Base-by-base conservation (phyloP, 2,797 vertebrate genomes). In the Rhodeus uyekii region DNA sequence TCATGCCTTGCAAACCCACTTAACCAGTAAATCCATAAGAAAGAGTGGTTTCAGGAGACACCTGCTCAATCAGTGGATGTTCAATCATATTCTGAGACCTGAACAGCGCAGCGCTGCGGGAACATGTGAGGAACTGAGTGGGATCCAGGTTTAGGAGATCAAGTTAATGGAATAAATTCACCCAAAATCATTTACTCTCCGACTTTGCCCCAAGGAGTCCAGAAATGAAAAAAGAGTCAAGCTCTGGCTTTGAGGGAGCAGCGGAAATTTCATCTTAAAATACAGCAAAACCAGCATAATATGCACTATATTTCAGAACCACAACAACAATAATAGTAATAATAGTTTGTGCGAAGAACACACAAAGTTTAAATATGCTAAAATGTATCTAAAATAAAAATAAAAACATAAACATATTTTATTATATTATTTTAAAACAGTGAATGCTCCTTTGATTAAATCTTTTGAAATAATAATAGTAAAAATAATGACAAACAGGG, bases 1-100 rank as follows among this genome's bases (percentile, higher is more conserved):
- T 84, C 77, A 74, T 38, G 60, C 58, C 75, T 77, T 72, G 58
- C 67, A 75, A 86, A 86, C 68, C 78, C 68, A 86, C 83, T 85
- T 84, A 75, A 72, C 80, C 82, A 67, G 80, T 78, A 77, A 67
- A 82, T 81, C 78, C 83, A 60, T 82, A 65, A 80, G 78, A 80
- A 79, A 65, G 44, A 83, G 82, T 76, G 63, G 68, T 84, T 74
- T 68, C 19, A n/a, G 18, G 77, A 68, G 76, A 83, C 82, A 81
- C 67, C 44, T 83, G 63, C 74, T 81, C 63, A 67, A 81, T 63
- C 32, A 53, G 29, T 27, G 39, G 22, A 38, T 76, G 83, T 69
- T 81, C 81, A 86, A 80, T 81, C 38, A 84, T 60, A 34, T 18
- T 69, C 65, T 5, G 4, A 67, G 65, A 60, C 78, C n/a, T 14